These are phyloP conservation scores for Avahi laniger DNA, from an alignment of 2,797 vertebrate genomes.

Conservation along the genomic window DNA sequence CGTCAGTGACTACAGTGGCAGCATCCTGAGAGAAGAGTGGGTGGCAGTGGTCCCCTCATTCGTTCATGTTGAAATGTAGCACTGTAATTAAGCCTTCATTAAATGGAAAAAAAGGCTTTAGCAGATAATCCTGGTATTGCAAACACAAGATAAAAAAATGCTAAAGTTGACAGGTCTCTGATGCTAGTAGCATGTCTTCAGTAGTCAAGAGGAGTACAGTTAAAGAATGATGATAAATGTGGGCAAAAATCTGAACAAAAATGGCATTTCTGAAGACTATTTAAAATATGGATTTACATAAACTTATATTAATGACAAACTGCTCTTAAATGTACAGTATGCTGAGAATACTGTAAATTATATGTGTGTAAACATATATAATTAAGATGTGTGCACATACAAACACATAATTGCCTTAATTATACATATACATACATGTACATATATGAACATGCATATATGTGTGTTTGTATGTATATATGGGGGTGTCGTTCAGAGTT, in stretches of 20 bases:
- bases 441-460: not conserved
- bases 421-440: not conserved
- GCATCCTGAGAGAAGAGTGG: not conserved
- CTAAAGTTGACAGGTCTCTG: not conserved
- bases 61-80: not conserved
- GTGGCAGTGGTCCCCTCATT: too few relatives aligned
- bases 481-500: not conserved
- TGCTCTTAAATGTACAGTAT: not conserved
- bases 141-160: not conserved
- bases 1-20: fast-evolving
- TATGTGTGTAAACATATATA: not conserved
- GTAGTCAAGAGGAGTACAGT: not conserved
- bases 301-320: not conserved
- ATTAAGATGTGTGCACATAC: not conserved
- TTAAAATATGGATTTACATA: not conserved
- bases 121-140: not conserved
- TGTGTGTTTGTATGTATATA: not conserved
- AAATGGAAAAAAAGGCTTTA: not conserved
- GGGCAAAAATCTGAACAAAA: not conserved
- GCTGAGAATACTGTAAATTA: not conserved
- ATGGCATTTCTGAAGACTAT: not conserved
- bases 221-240: not conserved
- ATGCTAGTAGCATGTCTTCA: not conserved
- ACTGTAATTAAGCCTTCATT: not conserved
- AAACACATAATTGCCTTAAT: not conserved